Evolutionary conservation across 2,113 vertebrate genomes (phyloP), one percentile per base, ranked within the genome.

Genomic region (Seriola quinqueradiata): DNA sequence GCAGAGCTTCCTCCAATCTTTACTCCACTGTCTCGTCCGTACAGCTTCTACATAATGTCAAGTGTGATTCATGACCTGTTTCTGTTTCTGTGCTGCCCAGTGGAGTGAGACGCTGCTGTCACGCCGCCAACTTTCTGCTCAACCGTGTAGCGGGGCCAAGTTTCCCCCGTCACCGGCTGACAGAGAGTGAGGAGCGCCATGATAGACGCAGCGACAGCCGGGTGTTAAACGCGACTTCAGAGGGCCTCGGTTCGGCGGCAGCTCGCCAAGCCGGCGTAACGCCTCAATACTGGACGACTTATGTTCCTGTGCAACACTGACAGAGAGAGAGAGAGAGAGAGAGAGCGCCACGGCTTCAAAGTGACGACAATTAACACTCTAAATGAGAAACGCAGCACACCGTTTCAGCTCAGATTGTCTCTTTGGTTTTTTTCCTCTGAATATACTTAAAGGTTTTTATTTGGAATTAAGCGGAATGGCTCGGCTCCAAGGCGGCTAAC

Each of bases 161-260:
- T n/a, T 63, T 79, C 70, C 72, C 74, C 87, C 72, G 80, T 85
- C 75, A 60, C 50, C 1, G 69, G 2, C 10, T 55, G 64, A 42
- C 78, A 84, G 63, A 0, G 10, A 0, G 10, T 21, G 67, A 81
- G 38, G 8, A 60, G 54, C 85, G 55, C 60, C 32, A 8, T 73
- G 79, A 66, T 28, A 83, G 78, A 66, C 8, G 46, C 52, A 40
- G 57, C 14, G 87, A 87, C 82, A 61, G 78, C 48, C 14, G 34
- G 42, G 7, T 52, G 63, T 67, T 70, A 8, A 76, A 70, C 83
- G 66, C 12, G 58, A 46, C 76, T 28, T 42, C 25, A 50, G 63
- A 72, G 54, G 16, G 14, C 68, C 28, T 38, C 57, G 25, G 44
- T 60, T 3, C 14, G 1, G 21, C 0, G 38, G 60, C 77, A 34